These are phyloP conservation scores for Macrocentrus cingulum DNA, from an alignment of 1,140 invertebrate genomes.

Conservation along the genomic window DNA sequence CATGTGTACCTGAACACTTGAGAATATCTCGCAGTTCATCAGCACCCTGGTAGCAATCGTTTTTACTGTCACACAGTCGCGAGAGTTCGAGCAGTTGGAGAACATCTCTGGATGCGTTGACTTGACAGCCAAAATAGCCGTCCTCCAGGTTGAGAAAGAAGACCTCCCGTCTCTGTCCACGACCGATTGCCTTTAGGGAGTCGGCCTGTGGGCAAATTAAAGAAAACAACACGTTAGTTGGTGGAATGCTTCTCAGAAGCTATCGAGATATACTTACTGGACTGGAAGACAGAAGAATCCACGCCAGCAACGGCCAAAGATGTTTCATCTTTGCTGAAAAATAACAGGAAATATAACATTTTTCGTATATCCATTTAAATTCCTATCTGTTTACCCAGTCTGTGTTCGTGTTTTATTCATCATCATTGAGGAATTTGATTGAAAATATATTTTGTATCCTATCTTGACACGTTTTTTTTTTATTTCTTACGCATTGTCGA, in stretches of 20 bases:
- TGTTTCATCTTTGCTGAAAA: constrained; percentile 70
- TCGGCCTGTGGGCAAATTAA: constrained; percentile 69
- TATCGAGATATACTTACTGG: constrained; percentile 54
- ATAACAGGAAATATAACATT: neutral
- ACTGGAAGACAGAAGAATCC: constrained; percentile 65
- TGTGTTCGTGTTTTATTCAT: too few relatives aligned
- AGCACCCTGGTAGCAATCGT: constrained; percentile 87
- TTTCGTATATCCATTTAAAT: neutral
- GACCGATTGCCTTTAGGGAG: constrained; percentile 72
- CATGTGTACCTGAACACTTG: constrained; percentile 81
- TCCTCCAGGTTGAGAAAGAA: constrained; percentile 96
- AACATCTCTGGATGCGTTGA: constrained; percentile 92
- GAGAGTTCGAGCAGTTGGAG: constrained; percentile 93
- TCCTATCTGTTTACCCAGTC: neutral
- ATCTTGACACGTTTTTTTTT: too few relatives aligned
- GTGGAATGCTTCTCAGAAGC: neutral
- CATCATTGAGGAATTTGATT: too few relatives aligned
- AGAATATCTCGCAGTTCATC: constrained; percentile 87
- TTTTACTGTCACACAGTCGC: constrained; percentile 86
- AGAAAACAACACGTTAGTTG: too few relatives aligned
- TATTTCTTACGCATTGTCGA: too few relatives aligned
- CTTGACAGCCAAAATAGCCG: constrained; percentile 96
- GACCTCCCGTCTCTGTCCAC: constrained; percentile 84
- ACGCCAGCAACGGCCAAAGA: constrained; percentile 71
- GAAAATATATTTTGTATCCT: too few relatives aligned